A percentile compares a stretch with the other conserved stretches of the same genome.
Conservation (phyloP, 1,140 invertebrate genomes). For the Halotydeus destructor region DNA sequence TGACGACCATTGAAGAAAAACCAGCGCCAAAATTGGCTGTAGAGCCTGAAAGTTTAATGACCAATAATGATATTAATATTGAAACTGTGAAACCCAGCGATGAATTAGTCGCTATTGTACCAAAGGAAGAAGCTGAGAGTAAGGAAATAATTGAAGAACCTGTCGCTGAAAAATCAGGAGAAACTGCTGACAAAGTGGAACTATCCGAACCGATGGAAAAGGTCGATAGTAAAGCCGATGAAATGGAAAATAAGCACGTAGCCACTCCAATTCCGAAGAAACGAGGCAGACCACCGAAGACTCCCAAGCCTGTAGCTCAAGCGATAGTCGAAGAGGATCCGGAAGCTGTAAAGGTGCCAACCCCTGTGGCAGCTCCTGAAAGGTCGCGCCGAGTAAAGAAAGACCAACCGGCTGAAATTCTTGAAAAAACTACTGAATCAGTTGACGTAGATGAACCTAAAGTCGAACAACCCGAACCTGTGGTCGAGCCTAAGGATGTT, state of each 20-base stretch:
- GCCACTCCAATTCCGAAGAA: background rate
- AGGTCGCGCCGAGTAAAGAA: background rate
- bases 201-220: too few species aligned
- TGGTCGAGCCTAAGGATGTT: too few species aligned
- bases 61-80: background rate
- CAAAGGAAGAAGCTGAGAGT: background rate
- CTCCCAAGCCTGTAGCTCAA: background rate
- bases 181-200: background rate
- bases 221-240: conserved; percentile 1
- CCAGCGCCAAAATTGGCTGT: background rate
- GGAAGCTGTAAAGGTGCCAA: background rate
- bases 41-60: background rate
- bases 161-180: background rate
- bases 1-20: background rate
- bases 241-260: background rate
- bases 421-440: background rate
- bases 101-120: too few species aligned
- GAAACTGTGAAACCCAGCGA: background rate
- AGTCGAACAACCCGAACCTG: too few species aligned
- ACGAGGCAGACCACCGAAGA: background rate
- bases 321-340: background rate
- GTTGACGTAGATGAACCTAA: too few species aligned
- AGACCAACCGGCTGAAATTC: background rate
- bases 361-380: background rate
- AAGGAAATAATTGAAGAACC: background rate